Percentiles rank a stretch among this genome's conserved stretches.
Conservation (phyloP, 2,797 vertebrate genomes). For the Platyrinchus mystaceus region DNA sequence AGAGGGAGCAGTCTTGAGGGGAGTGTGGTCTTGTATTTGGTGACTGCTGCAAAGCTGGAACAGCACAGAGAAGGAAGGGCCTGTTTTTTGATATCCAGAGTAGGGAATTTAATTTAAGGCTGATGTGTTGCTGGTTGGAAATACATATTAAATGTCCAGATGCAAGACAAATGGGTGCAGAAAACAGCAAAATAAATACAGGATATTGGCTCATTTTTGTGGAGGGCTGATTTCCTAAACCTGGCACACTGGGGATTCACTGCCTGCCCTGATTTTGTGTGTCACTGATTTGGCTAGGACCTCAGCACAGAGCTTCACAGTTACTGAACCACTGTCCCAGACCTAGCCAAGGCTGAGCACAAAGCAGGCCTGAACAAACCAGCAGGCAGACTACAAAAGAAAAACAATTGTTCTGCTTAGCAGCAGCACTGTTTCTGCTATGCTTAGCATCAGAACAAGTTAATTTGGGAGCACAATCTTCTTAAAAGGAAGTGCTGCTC, state of each 20-base stretch:
- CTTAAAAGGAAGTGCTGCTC: conserved; percentile 51
- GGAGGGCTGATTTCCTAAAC: conserved; percentile 52
- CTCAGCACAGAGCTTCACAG: conserved; percentile 54
- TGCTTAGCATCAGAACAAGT: conserved; percentile 74
- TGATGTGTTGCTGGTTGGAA: conserved; percentile 29
- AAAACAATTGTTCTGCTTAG: conserved; percentile 72
- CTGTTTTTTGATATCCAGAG: conserved; percentile 32
- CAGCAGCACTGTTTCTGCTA: conserved; percentile 55
- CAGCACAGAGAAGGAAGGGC: not conserved
- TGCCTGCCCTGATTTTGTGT: conserved; percentile 61
- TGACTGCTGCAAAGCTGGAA: not conserved
- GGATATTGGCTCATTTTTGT: conserved; percentile 27
- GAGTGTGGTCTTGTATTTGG: not conserved
- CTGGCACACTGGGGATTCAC: conserved; percentile 50
- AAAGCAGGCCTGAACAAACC: conserved; percentile 63
- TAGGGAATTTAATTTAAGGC: conserved; percentile 53
- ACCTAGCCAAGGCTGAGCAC: conserved; percentile 67
- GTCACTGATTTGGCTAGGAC: conserved; percentile 66
- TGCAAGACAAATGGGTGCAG: conserved; percentile 21
- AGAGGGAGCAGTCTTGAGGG: not conserved
- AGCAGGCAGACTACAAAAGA: conserved; percentile 55
- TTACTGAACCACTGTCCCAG: conserved; percentile 52
- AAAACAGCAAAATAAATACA: conserved; percentile 55
- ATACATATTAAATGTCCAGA: conserved; percentile 32
- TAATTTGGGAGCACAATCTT: conserved; percentile 74